These are phyloP conservation scores for Erebia epiphron DNA, from an alignment of 2,888 invertebrate genomes.

Conservation along the genomic window DNA sequence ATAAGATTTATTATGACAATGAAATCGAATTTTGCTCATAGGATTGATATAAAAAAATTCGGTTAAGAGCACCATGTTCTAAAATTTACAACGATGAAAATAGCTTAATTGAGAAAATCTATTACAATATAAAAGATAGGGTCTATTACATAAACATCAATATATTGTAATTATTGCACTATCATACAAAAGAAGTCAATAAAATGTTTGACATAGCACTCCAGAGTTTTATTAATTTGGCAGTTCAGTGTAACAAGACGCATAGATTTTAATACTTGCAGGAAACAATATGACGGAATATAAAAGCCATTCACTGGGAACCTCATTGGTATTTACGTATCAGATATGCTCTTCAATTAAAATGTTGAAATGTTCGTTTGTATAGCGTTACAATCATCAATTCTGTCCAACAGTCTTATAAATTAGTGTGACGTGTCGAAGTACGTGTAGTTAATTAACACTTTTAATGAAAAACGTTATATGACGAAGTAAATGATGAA, in stretches of 20 bases:
- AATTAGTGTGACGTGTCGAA: conserved; percentile 57
- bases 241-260: conserved; percentile 29
- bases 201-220: not conserved
- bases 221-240: not conserved
- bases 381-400: conserved; percentile 71
- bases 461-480: conserved; percentile 21
- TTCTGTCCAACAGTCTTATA: conserved; percentile 78
- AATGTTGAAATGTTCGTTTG: conserved; percentile 50
- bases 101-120: too few species aligned
- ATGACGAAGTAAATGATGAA: not conserved
- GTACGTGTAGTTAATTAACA: conserved; percentile 29
- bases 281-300: conserved; percentile 70
- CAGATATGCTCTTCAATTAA: conserved; percentile 63
- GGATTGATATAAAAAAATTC: too few species aligned
- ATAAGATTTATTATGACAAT: too few species aligned
- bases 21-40: too few species aligned
- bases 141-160: not conserved
- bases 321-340: conserved; percentile 52
- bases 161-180: not conserved
- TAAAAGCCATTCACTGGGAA: conserved; percentile 64
- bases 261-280: conserved; percentile 63
- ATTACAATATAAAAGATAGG: too few species aligned
- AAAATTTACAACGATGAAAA: too few species aligned
- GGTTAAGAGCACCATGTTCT: too few species aligned
- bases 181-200: not conserved